These are phyloP conservation scores for Sandelia bainsii DNA, from an alignment of 2,797 vertebrate genomes.

Conservation along the genomic window DNA sequence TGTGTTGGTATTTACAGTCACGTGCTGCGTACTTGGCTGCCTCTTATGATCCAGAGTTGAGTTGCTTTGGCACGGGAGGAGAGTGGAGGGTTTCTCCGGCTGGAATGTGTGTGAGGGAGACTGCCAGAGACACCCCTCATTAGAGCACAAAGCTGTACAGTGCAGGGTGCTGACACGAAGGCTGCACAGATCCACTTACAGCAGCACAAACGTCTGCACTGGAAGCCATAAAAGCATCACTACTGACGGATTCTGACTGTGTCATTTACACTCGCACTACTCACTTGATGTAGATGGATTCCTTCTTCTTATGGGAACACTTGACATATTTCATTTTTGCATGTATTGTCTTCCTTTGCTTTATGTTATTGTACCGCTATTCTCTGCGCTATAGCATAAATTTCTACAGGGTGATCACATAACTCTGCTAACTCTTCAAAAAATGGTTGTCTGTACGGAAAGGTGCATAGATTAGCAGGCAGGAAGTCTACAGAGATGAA, in stretches of 20 bases:
- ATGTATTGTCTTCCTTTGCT: neutral
- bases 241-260: conserved; percentile 6
- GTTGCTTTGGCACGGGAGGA: conserved; percentile 56
- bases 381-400: neutral
- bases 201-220: conserved; percentile 46
- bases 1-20: conserved; percentile 71
- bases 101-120: conserved; percentile 76
- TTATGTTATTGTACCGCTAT: neutral
- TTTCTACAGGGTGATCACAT: neutral
- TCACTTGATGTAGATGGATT: neutral
- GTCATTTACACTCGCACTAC: neutral
- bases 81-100: conserved; percentile 60
- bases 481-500: neutral
- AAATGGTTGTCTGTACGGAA: too few species aligned
- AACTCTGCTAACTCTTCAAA: rapidly evolving
- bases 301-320: neutral
- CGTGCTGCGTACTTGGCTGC: conserved; percentile 60
- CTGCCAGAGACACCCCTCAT: conserved; percentile 77
- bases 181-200: conserved; percentile 78
- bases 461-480: neutral
- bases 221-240: conserved; percentile 8
- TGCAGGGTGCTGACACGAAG: conserved; percentile 77
- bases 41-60: conserved; percentile 37
- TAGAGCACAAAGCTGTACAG: conserved; percentile 85
- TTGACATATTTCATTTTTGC: neutral